Evolutionary conservation across 2,113 vertebrate species (phyloP).

Genomic region (Stegostoma tigrinum): DNA sequence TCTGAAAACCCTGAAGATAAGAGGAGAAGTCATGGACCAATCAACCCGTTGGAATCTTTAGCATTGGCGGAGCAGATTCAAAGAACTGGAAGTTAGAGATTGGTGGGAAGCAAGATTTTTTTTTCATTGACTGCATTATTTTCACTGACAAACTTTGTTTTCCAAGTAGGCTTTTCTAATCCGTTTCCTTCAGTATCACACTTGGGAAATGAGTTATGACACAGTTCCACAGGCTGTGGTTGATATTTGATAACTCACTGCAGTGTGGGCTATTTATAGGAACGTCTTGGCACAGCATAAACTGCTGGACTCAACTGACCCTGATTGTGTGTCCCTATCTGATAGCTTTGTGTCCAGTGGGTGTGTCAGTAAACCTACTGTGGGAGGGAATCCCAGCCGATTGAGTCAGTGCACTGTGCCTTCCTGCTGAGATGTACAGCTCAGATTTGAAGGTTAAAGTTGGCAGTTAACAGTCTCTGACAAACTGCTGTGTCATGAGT

Average conservation of each 20-base stretch:
- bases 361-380: neutral
- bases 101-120: too few relatives aligned
- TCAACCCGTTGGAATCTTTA: too few relatives aligned
- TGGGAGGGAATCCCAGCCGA: neutral
- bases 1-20: neutral
- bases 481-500: neutral
- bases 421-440: neutral
- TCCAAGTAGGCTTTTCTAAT: neutral
- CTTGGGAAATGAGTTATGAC: neutral
- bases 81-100: too few relatives aligned
- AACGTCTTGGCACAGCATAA: neutral
- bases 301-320: neutral
- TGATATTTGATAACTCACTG: neutral
- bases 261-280: neutral
- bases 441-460: neutral
- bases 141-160: too few relatives aligned
- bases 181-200: neutral
- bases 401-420: neutral
- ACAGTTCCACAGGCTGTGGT: neutral
- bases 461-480: neutral
- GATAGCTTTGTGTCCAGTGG: neutral
- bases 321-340: neutral
- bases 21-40: too few relatives aligned
- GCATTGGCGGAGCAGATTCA: too few relatives aligned
- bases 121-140: too few relatives aligned